Base-by-base conservation (phyloP, 2,797 vertebrate genomes). In the Molossus molossus region DNA sequence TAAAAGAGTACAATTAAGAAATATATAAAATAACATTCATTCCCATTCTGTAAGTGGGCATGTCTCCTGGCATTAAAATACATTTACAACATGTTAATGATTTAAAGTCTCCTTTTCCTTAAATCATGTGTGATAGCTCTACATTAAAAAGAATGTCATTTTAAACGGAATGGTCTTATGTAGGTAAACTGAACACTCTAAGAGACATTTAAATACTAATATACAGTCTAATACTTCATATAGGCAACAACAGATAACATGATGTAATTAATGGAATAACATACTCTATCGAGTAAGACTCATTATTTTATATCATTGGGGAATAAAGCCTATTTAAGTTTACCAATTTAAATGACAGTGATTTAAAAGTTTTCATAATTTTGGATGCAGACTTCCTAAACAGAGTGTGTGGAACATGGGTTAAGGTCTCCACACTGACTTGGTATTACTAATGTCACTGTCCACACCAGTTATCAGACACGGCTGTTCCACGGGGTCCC, bases 1-100 rank as follows among this genome's bases (percentile, higher is more conserved):
- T 45, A 95, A 97, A 97, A 90, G 69, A 95, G 65, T 67, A 92
- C 86, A 97, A 97, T 97, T 97, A 97, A 96, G 90, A 97, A 96
- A 87, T 90, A 96, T 5, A 58, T 89, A 96, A 96, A 97, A 94
- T 57, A 96, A 97, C 97, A 96, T 93, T 96, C 94, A 84, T 90
- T 97, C 94, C 92, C 88, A 97, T 37, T 97, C 91, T 94, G 81
- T 91, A 97, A 97, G 96, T 95, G 97, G 96, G 97, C 94, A 96
- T 91, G 87, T 94, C 93, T 96, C 93, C 95, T 93, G 60, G 33
- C 37, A 97, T 96, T 69, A 96, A 97, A 93, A 97, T 70, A 87
- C 69, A 81, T 76, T 62, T 95, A 95, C 89, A 97, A 97, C 75
- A 6, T 85, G 97, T 85, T 94, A 97, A 90, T 90, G 88, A 96